Conservation (phyloP, 2,797 vertebrate genomes). For the Acanthiza pusilla region DNA sequence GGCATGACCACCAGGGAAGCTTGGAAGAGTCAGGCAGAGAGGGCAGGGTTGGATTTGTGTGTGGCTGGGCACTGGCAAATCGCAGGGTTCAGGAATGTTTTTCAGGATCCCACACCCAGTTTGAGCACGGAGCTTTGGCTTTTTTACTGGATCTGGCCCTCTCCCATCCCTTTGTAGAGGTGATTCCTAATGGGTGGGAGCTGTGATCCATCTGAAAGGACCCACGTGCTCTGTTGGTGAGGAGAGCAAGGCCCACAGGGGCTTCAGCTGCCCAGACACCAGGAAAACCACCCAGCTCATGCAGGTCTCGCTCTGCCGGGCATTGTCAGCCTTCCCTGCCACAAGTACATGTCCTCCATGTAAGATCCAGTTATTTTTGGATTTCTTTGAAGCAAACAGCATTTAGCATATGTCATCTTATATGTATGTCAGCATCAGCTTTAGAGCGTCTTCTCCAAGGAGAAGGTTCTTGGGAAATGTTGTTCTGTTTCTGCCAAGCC, state of each 20-base stretch:
- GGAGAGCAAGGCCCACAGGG: not conserved
- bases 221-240: not conserved
- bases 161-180: not conserved
- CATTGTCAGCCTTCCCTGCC: not conserved
- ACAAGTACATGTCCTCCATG: not conserved
- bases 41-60: not conserved
- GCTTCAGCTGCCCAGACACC: not conserved
- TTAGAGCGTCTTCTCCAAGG: not conserved
- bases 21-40: not conserved
- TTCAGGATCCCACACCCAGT: not conserved
- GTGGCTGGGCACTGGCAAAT: not conserved
- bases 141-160: not conserved
- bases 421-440: slow-evolving; percentile 8
- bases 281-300: not conserved
- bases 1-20: not conserved
- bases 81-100: accelerated
- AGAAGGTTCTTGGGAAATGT: not conserved
- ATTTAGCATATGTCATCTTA: slow-evolving; percentile 41
- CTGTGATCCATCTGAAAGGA: not conserved
- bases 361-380: slow-evolving; percentile 14
- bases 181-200: not conserved
- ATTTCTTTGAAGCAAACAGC: slow-evolving; percentile 53
- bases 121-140: not conserved
- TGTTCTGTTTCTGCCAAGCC: not conserved
- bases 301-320: not conserved